These are phyloP conservation scores for Pitangus sulphuratus DNA, from an alignment of 2,797 vertebrate species.

Conservation along the genomic window DNA sequence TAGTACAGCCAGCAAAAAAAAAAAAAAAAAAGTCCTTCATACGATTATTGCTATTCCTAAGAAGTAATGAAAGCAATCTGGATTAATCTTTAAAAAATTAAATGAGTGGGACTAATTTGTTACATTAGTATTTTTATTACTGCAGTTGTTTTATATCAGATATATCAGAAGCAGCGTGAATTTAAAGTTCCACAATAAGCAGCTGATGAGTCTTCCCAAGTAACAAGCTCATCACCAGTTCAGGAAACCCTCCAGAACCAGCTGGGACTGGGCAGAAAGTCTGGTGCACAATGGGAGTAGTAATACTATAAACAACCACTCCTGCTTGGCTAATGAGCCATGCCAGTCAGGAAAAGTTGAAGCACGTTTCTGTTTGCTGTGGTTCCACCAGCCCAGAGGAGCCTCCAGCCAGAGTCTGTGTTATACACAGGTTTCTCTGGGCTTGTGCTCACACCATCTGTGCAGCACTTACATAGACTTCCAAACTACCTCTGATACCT, in stretches of 20 bases:
- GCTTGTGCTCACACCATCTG: background rate
- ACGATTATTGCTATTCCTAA: background rate
- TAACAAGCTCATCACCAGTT: background rate
- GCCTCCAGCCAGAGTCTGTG: background rate
- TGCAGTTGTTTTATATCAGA: background rate
- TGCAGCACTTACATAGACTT: background rate
- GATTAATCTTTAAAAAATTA: background rate
- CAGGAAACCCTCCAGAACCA: background rate
- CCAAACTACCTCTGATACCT: background rate
- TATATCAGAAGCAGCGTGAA: background rate
- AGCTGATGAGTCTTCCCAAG: background rate
- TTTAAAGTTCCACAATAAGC: background rate
- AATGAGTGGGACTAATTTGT: background rate
- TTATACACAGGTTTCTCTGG: background rate
- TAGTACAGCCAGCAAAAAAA: background rate
- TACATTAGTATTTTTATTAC: background rate
- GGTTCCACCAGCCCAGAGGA: background rate
- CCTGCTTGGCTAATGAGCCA: background rate
- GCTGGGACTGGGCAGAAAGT: background rate
- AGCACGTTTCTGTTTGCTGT: background rate
- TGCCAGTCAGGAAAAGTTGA: background rate
- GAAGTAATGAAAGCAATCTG: background rate
- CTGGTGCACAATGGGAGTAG: background rate
- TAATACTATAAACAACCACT: background rate
- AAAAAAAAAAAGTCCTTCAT: background rate